Conservation (phyloP, 2,113 vertebrate genomes). For the Muntiacus reevesi region DNA sequence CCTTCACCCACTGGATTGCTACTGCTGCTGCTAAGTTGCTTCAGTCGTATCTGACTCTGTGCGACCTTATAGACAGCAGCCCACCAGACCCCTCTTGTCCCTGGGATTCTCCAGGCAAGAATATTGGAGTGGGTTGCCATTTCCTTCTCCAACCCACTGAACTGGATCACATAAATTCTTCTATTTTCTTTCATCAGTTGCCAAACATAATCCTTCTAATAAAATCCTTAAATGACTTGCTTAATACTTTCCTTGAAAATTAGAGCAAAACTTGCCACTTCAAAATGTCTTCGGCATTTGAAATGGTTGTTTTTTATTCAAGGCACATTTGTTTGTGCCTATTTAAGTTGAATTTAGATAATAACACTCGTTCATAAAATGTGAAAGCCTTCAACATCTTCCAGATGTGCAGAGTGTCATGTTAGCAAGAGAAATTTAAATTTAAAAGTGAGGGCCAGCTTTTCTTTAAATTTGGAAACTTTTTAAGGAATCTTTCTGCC, state of each 20-base stretch:
- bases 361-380: not conserved
- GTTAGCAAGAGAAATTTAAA: not conserved
- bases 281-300: not conserved
- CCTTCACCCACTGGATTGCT: not conserved
- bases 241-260: not conserved
- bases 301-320: not conserved
- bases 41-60: too few species aligned
- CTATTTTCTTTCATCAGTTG: not conserved
- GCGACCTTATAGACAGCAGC: too few species aligned
- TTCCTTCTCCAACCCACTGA: too few species aligned
- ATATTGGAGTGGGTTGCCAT: too few species aligned
- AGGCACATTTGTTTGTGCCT: not conserved
- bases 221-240: not conserved
- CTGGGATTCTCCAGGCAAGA: too few species aligned
- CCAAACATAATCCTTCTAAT: not conserved
- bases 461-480: not conserved
- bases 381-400: not conserved
- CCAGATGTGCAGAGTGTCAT: not conserved
- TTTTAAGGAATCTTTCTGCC: not conserved
- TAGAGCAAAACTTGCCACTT: not conserved
- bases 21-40: too few species aligned
- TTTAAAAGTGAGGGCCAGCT: not conserved
- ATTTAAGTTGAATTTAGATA: not conserved
- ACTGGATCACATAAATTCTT: not conserved
- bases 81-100: too few species aligned